phyloP scores from a whole-genome alignment of 2,797 vertebrate genomes.

The Pangasius krempfi region DNA sequence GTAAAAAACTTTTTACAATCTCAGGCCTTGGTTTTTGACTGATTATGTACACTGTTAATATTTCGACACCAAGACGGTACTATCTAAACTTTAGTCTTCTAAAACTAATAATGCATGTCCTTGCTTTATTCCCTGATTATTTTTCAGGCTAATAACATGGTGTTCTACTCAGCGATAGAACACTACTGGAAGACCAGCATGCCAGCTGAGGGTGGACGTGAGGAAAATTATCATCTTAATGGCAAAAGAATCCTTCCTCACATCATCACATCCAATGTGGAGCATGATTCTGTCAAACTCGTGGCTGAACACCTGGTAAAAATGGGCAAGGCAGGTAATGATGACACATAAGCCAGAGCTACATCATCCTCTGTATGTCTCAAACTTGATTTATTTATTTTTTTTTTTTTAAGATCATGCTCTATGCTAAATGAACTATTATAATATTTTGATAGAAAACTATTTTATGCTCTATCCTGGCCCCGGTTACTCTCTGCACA shows the following conservation, averaged over 20 bases:
- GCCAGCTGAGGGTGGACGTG: conserved; percentile 31
- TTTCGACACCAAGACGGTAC: background rate
- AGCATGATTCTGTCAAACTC: conserved; percentile 89
- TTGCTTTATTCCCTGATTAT: background rate
- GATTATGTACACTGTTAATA: background rate
- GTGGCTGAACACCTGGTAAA: conserved; percentile 76
- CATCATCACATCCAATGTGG: conserved; percentile 84
- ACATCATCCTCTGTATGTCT: background rate
- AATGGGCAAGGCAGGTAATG: conserved; percentile 78
- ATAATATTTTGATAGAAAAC: conserved; percentile 7
- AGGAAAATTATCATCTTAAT: conserved; percentile 23
- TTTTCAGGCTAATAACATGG: conserved; percentile 89
- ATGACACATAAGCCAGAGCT: background rate
- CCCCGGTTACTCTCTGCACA: background rate
- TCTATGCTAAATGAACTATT: background rate
- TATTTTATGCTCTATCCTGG: background rate
- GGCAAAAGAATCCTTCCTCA: conserved; percentile 73
- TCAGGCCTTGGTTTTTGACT: too few species aligned
- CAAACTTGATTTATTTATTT: too few species aligned
- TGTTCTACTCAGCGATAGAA: conserved; percentile 82
- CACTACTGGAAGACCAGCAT: conserved; percentile 72
- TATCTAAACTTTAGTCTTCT: background rate
- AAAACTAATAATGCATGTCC: background rate
- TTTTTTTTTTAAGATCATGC: background rate
- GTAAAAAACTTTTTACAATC: too few species aligned